phyloP scores from a whole-genome alignment of 2,888 invertebrate species.

The Leucozona laternaria region DNA sequence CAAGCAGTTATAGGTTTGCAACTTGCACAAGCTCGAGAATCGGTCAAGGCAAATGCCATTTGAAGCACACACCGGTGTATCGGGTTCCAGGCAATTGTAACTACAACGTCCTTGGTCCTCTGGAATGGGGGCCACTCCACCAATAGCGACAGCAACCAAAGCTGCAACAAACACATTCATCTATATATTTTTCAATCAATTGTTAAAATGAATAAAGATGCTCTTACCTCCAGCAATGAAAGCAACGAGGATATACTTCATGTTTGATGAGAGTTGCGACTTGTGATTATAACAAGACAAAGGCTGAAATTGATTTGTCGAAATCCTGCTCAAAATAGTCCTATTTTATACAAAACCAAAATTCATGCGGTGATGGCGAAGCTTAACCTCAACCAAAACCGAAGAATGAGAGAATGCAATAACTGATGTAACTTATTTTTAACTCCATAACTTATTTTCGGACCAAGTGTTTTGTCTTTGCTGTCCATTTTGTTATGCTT shows the following conservation, averaged over 20 bases:
- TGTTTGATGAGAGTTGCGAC: background rate
- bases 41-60: constrained; percentile 79
- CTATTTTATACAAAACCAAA: constrained; percentile 15
- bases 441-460: background rate
- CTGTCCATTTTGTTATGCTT: background rate
- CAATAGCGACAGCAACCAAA: constrained; percentile 14
- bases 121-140: constrained; percentile 14
- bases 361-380: background rate
- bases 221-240: background rate
- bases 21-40: constrained; percentile 78
- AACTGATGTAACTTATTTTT: background rate
- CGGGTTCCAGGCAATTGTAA: constrained; percentile 76
- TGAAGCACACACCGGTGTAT: constrained; percentile 77
- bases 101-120: constrained; percentile 69
- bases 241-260: constrained; percentile 15
- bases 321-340: background rate
- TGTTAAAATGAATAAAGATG: background rate
- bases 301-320: background rate
- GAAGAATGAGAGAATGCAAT: background rate
- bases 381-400: background rate
- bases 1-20: constrained; percentile 79
- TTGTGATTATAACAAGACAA: background rate
- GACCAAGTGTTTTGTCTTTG: background rate
- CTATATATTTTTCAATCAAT: background rate
- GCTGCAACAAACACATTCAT: background rate